Evolutionary conservation across 2,113 vertebrate species (phyloP), one percentile per base, ranked within the genome.

Genomic region (Caranx ignobilis): DNA sequence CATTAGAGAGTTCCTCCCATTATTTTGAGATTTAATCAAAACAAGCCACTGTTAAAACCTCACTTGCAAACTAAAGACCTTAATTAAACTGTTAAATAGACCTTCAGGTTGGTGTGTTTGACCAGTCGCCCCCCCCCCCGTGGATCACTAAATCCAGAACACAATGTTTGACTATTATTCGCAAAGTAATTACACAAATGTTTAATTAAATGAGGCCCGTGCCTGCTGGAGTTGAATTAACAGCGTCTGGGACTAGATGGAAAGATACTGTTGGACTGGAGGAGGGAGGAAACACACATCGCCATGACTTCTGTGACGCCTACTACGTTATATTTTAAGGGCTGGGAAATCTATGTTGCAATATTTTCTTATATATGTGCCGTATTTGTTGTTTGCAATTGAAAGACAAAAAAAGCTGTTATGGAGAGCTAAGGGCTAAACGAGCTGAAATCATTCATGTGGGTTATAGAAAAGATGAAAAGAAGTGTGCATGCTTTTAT

Each of bases 11-110:
- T 65, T 54, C 9, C 55, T 84, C 3, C 41, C 11, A 35, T 43
- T 60, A 18, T 52, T 71, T 71, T 21, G n/a, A 31, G 11, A 41
- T 77, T 64, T 54, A n/a, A 55, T 73, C 48, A 45, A 61, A 50
- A 32, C 64, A 59, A 35, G 54, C 37, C 72, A 54, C 69, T 61
- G 1, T 79, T 84, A 37, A 79, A 88, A 82, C 74, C 45, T 69
- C 59, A 26, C 68, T 60, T 56, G 35, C 77, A 73, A 63, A 70
- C 75, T 80, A 31, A 87, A 86, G 77, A 86, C 59, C 74, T 84
- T 89, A 89, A 89, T 91, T 85, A 89, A 90, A 83, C 35, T 66
- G 71, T 87, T 88, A 86, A 90, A 82, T 64, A 85, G 87, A 87
- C 71, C 78, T 84, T 86, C 66, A 54, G 87, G 75, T 66, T 61